Base-by-base conservation (phyloP, 2,113 vertebrate species). In the Xenopus laevis region DNA sequence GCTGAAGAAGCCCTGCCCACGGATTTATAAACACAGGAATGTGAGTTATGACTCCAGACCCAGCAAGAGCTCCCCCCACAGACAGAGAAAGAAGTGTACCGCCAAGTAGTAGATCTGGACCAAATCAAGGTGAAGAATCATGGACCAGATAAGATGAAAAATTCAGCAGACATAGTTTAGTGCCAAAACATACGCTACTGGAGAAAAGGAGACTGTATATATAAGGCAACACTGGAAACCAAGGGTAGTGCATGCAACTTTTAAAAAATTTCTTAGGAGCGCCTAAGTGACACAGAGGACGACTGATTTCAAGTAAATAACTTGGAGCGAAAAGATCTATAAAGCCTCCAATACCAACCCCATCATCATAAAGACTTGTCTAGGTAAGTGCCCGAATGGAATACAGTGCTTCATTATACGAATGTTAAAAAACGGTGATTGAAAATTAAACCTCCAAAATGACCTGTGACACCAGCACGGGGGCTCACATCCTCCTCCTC, bases 1-100 rank as follows among this genome's bases (percentile, higher is more conserved):
- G 13, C 18, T 23, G 16, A 55, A 45, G 50, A 18, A 44, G 20
- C 45, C 66, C 74, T 13, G 67, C 74, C 74, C 61, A 27, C 30
- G 16, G 50, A 64, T 77, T 77, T 77, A 70, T 77, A 92, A 91
- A 90, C 85, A 80, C 72, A 81, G 83, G 82, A 89, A 84, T 84
- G 82, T 88, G 85, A 86, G 85, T 87, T 70, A 83, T 81, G 89
- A 86, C 84, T 77, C 86, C 87, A 87, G 88, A 84, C 78, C 71
- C 81, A 46, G 83, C 81, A 81, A 81, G 70, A 82, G 3, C 82
- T 79, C 79, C 73, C 82, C 82, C 82, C 77, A 82, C 33, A 77
- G 74, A 55, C 17, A 45, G 65, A 75, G 65, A 75, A 40, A 44
- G 65, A 53, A 75, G 57, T 13, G 65, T 21, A 62, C 40, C 74